Evolutionary conservation across 2,888 invertebrate genomes (phyloP), one percentile per base, ranked within the genome.

Genomic region (Aelia acuminata): DNA sequence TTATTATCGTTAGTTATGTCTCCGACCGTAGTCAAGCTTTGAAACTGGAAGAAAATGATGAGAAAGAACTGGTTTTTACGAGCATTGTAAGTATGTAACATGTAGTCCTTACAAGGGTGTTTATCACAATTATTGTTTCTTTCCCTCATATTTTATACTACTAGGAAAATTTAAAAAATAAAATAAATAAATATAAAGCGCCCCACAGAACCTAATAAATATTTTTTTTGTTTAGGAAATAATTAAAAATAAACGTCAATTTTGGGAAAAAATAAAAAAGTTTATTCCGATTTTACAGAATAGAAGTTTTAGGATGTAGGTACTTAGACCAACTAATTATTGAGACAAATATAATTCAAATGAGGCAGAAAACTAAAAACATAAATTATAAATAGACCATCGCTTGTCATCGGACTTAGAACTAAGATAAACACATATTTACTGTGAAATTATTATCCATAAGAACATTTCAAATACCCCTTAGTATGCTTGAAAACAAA

Each of bases 1-100:
- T 70, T n/a, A 35, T 70, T 18, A 18, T 4, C 13, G 3, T 22
- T 0, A 70, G 18, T 35, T 35, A 31, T 10, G 3, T 63, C 63
- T 31, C 63, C 26, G 31, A 63, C 15, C 31, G 31, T 18, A 35
- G 63, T 35, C 5, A 1, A 35, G 63, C 63, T 4, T 13, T 70
- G 31, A 70, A 70, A 35, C 20, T 70, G 15, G 26, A 70, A 35
- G 63, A 35, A 18, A 18, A 75, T 8, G 75, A 75, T 1, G 39
- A 80, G 11, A 20, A n/a, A 15, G 43, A 80, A n/a, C 80, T 80
- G 31, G 43, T 80, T 47, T 80, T 80, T 80, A 15, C 80, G 11
- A 80, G 80, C 80, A 80, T 80, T 13, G 80, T 80, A 47, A 80
- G 80, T 80, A 80, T 47, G 3, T 57, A 57, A 13, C 3, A 53